Base-by-base conservation (phyloP, 2,113 vertebrate genomes). In the Vulpes lagopus region DNA sequence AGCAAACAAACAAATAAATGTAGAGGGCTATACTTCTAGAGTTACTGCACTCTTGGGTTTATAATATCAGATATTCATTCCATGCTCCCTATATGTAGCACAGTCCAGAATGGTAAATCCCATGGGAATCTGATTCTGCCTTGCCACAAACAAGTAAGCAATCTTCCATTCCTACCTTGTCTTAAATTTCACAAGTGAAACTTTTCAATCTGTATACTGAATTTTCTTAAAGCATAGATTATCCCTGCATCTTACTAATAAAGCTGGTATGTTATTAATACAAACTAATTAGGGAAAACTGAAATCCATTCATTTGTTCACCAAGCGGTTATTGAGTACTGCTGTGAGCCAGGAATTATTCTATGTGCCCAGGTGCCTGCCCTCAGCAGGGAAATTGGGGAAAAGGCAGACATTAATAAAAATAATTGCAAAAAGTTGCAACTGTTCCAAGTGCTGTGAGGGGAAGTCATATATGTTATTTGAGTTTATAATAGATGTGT, bases 221-320 rank as follows among this genome's bases (percentile, higher is more conserved):
- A 11, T 59, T 96, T 96, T 84, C 35, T 69, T 83, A 67, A 90
- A 92, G 11, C 5, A 88, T 11, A 92, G 2, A 12, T 76, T 27
- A 84, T 76, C 10, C 12, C 12, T 92, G 65, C 2, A 59, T 71
- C 5, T 86, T 32, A 85, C 27, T 69, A 73, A 73, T 14, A 81
- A 82, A 82, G 6, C 38, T 49, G 73, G 23, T 11, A 74, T 55
- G 67, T 49, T 87, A 79, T 87, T 80, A 93, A 79, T 9, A 83
- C 0, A 67, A 71, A 83, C 20, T 80, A 78, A 74, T 65, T 78
- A 51, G 7, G 12, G 64, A 80, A 96, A 85, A 93, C 14, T 82
- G 16, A 97, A 96, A 95, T 69, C 53, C 3, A n/a, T 74, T 82
- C 35, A 73, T 79, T 95, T 2, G 90, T 53, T 71, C 23, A 90